Conservation (phyloP, 1,140 invertebrate genomes). For the Stenopsyche tienmushanensis region DNA sequence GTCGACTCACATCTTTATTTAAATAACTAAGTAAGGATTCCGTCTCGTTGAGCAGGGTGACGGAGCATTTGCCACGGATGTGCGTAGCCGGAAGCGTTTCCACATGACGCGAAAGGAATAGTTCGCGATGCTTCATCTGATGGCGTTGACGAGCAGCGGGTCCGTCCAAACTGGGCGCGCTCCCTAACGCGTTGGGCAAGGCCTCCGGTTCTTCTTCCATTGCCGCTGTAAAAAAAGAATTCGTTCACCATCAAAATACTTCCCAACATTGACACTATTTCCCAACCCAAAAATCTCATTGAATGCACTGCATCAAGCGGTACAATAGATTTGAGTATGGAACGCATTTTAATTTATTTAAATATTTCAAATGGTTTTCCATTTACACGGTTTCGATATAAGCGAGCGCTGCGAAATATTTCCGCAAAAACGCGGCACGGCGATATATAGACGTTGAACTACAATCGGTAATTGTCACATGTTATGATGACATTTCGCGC, state of each 20-base stretch:
- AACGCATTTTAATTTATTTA: no score
- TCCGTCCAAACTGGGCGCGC: conserved; percentile 48
- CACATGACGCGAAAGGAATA: conserved; percentile 96
- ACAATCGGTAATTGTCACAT: no score
- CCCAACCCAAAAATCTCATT: not conserved
- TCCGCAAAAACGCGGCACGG: no score
- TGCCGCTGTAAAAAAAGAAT: conserved; percentile 46
- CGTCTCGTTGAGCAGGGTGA: conserved; percentile 97
- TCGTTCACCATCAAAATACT: no score
- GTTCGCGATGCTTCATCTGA: conserved; percentile 95
- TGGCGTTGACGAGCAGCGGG: conserved; percentile 79
- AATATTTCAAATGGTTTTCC: no score
- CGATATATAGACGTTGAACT: no score
- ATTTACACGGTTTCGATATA: no score
- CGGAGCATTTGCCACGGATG: conserved; percentile 98
- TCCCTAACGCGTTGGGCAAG: conserved; percentile 22
- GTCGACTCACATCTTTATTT: conserved; percentile 85
- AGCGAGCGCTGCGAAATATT: no score
- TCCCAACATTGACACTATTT: no score
- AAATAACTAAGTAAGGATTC: conserved; percentile 94
- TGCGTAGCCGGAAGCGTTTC: conserved; percentile 97
- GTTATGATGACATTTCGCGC: no score
- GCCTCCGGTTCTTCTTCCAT: conserved; percentile 56
- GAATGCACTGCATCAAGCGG: not conserved
- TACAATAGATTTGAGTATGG: not conserved